These are phyloP conservation scores for Drosophila affinis DNA, from an alignment of 2,888 invertebrate species.

Conservation along the genomic window DNA sequence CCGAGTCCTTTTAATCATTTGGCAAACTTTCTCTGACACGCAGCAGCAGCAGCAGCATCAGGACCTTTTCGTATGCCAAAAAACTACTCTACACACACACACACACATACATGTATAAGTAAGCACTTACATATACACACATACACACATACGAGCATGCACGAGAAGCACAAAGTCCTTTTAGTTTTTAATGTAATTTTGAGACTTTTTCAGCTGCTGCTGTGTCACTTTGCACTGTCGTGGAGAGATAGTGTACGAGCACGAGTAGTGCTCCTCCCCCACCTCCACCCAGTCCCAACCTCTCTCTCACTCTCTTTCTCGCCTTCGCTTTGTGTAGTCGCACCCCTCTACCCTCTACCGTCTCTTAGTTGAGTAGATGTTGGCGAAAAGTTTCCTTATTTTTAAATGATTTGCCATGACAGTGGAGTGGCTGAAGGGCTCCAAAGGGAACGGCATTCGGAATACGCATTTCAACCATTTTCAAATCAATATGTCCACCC, in stretches of 20 bases:
- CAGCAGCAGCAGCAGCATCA: constrained; percentile 59
- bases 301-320: not conserved
- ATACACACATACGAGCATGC: constrained; percentile 7
- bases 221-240: constrained; percentile 65
- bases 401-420: constrained; percentile 42
- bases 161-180: constrained; percentile 51
- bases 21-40: constrained; percentile 77
- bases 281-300: not conserved
- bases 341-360: not conserved
- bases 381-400: constrained; percentile 54
- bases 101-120: constrained; percentile 23
- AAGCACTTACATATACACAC: constrained; percentile 5
- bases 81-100: constrained; percentile 44
- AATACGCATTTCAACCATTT: not conserved
- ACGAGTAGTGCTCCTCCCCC: constrained; percentile 7
- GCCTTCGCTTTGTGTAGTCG: no score
- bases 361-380: not conserved
- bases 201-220: constrained; percentile 58
- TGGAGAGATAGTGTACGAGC: constrained; percentile 15
- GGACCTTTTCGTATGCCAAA: constrained; percentile 73
- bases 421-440: constrained; percentile 12
- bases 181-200: constrained; percentile 78
- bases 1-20: constrained; percentile 79
- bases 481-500: constrained; percentile 3
- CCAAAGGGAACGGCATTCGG: not conserved